A percentile compares a stretch with the other conserved stretches of the same genome.
Conservation (phyloP, 1,140 invertebrate genomes). For the Ips nitidus region DNA sequence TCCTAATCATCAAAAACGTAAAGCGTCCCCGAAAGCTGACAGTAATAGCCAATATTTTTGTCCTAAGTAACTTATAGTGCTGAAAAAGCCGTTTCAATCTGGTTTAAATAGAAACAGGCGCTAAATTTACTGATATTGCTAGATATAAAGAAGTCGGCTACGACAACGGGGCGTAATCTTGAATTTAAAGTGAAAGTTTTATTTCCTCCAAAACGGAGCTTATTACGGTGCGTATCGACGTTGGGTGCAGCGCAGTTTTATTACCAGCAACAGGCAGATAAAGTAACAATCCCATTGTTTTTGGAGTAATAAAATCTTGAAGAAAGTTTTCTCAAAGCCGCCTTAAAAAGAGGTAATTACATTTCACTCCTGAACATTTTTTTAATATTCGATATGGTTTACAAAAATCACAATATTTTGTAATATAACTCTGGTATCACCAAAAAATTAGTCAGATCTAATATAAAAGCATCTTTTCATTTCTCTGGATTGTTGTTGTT, state of each 20-base stretch:
- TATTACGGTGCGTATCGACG: constrained; percentile 1
- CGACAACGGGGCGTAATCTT: constrained; percentile 11
- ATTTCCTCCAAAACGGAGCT: constrained; percentile 7
- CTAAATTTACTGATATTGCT: constrained; percentile 29
- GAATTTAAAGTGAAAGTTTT: constrained; percentile 21
- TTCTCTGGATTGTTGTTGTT: no score
- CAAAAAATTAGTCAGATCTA: no score
- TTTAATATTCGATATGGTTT: no score
- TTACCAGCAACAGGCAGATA: background rate
- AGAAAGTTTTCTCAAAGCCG: background rate
- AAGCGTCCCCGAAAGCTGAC: constrained; percentile 30
- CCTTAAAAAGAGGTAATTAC: no score
- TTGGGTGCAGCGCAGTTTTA: background rate
- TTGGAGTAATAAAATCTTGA: background rate
- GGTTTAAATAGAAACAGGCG: constrained; percentile 35
- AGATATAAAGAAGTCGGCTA: constrained; percentile 23
- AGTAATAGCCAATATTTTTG: constrained; percentile 38
- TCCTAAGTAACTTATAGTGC: constrained; percentile 35
- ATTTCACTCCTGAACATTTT: no score
- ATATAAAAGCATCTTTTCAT: no score
- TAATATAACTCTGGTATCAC: no score
- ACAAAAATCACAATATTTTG: no score
- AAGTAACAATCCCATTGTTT: background rate
- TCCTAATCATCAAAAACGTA: constrained; percentile 36
- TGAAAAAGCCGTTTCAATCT: constrained; percentile 31